These are phyloP conservation scores for Patella depressa DNA, from an alignment of 2,888 invertebrate genomes.

Conservation along the genomic window DNA sequence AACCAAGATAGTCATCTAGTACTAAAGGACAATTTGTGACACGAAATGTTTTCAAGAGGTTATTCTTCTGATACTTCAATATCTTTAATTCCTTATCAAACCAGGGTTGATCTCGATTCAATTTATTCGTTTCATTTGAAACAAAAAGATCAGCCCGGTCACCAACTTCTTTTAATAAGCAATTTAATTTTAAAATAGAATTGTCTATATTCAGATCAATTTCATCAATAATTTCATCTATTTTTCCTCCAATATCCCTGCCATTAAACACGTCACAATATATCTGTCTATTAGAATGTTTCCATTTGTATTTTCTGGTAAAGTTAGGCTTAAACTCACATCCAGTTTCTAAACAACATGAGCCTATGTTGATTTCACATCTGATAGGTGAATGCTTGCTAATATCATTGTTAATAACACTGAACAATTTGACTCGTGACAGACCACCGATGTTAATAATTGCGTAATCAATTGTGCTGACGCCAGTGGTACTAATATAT, in stretches of 20 bases:
- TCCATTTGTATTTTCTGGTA: too few species aligned
- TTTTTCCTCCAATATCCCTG: not conserved
- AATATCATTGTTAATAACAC: not conserved
- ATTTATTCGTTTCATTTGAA: not conserved
- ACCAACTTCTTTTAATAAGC: not conserved
- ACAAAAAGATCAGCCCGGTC: not conserved
- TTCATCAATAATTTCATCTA: not conserved
- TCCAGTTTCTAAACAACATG: not conserved
- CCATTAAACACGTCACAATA: too few species aligned
- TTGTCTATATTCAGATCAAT: not conserved
- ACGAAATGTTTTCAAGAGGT: not conserved
- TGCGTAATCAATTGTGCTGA: not conserved
- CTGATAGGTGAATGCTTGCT: not conserved
- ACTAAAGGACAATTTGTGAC: not conserved
- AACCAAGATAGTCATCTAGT: not conserved
- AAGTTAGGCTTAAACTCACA: too few species aligned
- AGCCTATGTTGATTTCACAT: not conserved
- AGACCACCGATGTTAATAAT: not conserved
- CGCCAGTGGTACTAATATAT: not conserved
- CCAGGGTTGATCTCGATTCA: not conserved
- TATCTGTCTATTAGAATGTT: too few species aligned
- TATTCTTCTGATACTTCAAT: not conserved
- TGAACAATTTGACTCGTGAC: not conserved
- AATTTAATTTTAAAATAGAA: not conserved
- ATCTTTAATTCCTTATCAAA: constrained; percentile 3